Evolutionary conservation across 2,888 invertebrate species (phyloP).

Genomic region (Standfussiana lucernea): DNA sequence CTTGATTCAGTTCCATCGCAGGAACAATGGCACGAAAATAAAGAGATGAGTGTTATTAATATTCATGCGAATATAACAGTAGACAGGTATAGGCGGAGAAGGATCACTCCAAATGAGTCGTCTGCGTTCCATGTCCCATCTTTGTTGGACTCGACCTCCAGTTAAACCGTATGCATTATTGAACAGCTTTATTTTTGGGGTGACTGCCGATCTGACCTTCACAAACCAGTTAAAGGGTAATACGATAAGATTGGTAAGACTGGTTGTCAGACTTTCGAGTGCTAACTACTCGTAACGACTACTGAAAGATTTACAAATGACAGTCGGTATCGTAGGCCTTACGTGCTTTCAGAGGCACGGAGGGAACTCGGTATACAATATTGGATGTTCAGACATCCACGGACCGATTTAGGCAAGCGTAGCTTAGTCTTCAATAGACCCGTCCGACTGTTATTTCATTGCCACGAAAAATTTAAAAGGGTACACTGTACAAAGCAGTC

Average conservation of each 20-base stretch:
- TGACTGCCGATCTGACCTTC: background rate
- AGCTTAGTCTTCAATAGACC: background rate
- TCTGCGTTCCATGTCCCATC: background rate
- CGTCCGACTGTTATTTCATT: background rate
- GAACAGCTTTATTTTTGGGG: background rate
- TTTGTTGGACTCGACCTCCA: background rate
- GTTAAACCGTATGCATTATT: background rate
- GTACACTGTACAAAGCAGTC: no score
- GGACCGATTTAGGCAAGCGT: background rate
- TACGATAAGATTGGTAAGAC: background rate
- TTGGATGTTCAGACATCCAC: background rate
- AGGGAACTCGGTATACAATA: background rate
- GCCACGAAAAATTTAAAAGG: background rate
- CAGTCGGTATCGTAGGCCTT: background rate
- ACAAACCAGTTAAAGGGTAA: background rate
- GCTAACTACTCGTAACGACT: background rate
- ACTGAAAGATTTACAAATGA: background rate
- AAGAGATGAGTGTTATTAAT: slow-evolving; percentile 58
- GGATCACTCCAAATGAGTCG: background rate
- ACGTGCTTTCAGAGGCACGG: background rate
- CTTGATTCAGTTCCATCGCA: slow-evolving; percentile 19
- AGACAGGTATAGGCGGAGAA: background rate
- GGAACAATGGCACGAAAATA: slow-evolving; percentile 53
- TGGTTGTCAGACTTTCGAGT: background rate
- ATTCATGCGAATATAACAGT: slow-evolving; percentile 44